phyloP scores from a whole-genome alignment of 2,888 invertebrate genomes.

The Mechanitis messenoides region DNA sequence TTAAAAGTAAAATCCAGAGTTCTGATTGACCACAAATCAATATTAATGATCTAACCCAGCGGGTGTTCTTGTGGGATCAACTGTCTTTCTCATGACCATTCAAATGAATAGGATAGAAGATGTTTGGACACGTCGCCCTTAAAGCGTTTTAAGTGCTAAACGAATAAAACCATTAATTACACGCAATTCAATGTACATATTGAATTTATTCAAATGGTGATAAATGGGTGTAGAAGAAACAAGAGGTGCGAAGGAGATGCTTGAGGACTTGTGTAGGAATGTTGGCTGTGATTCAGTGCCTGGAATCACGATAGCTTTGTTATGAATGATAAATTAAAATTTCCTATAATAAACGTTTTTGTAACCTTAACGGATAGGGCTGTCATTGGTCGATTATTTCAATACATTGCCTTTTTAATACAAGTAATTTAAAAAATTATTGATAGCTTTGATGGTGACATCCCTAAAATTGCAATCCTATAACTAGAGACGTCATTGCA shows the following conservation, averaged over 20 bases:
- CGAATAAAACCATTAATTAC: slow-evolving; percentile 77
- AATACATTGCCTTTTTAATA: no score
- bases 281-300: slow-evolving; percentile 47
- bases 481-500: no score
- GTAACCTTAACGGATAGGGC: background rate
- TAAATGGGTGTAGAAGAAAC: slow-evolving; percentile 64
- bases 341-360: slow-evolving; percentile 1
- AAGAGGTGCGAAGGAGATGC: slow-evolving; percentile 62
- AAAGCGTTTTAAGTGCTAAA: slow-evolving; percentile 75
- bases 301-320: slow-evolving; percentile 35
- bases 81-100: slow-evolving; percentile 42
- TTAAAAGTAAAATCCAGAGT: slow-evolving; percentile 74
- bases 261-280: slow-evolving; percentile 43
- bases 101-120: slow-evolving; percentile 44
- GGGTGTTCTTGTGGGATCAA: slow-evolving; percentile 57
- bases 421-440: no score
- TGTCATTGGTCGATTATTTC: background rate
- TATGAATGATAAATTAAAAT: slow-evolving; percentile 12
- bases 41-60: slow-evolving; percentile 75
- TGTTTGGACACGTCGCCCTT: slow-evolving; percentile 75
- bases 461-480: no score
- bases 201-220: slow-evolving; percentile 77
- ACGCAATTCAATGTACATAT: slow-evolving; percentile 76
- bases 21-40: slow-evolving; percentile 79
- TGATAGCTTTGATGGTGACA: no score